Evolutionary conservation across 2,888 invertebrate species (phyloP).

Genomic region (Drosophila robusta): DNA sequence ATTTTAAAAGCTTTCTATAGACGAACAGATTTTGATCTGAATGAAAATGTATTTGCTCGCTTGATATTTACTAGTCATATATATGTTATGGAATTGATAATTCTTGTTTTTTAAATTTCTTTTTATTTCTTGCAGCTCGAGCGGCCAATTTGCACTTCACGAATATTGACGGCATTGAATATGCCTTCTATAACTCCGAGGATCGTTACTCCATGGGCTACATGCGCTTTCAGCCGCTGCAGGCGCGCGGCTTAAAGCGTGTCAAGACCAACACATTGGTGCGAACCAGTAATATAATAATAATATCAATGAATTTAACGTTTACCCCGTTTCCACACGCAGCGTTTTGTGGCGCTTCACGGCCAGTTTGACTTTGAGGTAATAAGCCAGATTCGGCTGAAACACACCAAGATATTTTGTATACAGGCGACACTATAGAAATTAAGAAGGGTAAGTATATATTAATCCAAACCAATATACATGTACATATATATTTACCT

Average conservation of each 20-base stretch:
- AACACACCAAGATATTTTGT: slow-evolving; percentile 26
- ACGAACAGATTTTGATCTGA: too few species aligned
- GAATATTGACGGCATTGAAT: slow-evolving; percentile 72
- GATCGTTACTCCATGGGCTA: slow-evolving; percentile 57
- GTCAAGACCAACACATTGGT: slow-evolving; percentile 63
- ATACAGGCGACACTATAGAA: slow-evolving; percentile 64
- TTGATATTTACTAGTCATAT: too few species aligned
- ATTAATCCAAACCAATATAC: background rate
- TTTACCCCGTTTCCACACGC: background rate
- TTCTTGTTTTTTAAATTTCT: too few species aligned
- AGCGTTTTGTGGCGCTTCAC: slow-evolving; percentile 69
- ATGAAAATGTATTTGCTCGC: too few species aligned
- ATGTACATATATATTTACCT: background rate
- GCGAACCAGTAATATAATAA: background rate
- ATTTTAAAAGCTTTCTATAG: too few species aligned
- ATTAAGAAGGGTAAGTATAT: slow-evolving; percentile 56
- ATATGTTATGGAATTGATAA: too few species aligned
- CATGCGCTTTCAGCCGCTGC: slow-evolving; percentile 73
- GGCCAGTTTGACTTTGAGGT: slow-evolving; percentile 66
- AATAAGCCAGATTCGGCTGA: background rate
- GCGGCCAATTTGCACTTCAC: slow-evolving; percentile 61
- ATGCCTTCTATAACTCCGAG: slow-evolving; percentile 74
- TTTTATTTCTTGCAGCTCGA: slow-evolving; percentile 37
- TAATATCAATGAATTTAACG: background rate
- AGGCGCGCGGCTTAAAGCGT: slow-evolving; percentile 61